Percentiles rank a stretch among this genome's conserved stretches.
Evolutionary conservation across 1,140 invertebrate species (phyloP).

Genomic region (Conopomorpha cramerella): DNA sequence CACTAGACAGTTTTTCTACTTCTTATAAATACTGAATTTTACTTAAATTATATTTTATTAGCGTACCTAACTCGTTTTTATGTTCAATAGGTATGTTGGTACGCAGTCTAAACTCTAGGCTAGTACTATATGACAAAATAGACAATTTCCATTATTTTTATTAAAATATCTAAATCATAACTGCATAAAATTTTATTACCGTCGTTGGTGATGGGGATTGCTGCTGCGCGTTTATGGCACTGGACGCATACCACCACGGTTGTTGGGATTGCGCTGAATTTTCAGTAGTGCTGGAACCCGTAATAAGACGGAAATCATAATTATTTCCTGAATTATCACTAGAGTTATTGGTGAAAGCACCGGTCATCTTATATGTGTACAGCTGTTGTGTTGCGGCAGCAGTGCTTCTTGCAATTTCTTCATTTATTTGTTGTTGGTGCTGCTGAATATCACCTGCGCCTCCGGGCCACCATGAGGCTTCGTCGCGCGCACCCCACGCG

Average conservation of each 20-base stretch:
- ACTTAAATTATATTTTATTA: no score
- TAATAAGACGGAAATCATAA: constrained; percentile 49
- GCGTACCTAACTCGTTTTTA: no score
- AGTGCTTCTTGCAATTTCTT: constrained; percentile 60
- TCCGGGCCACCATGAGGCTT: constrained; percentile 66
- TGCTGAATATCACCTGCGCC: constrained; percentile 62
- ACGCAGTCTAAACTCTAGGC: no score
- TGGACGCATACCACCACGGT: constrained; percentile 52
- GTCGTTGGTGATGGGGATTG: constrained; percentile 42
- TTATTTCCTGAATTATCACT: constrained; percentile 29
- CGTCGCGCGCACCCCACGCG: constrained; percentile 67
- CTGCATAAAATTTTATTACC: no score
- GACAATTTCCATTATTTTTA: no score
- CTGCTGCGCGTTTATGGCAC: constrained; percentile 32
- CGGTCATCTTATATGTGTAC: constrained; percentile 84
- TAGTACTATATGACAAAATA: no score
- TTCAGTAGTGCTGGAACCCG: constrained; percentile 34
- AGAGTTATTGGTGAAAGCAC: constrained; percentile 74
- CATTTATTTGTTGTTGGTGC: constrained; percentile 62
- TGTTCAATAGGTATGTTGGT: no score
- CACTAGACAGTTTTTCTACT: no score
- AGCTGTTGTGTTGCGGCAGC: constrained; percentile 71
- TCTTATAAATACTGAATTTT: no score
- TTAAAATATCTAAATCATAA: no score
- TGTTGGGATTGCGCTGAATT: constrained; percentile 39